Percentiles rank a stretch among this genome's conserved stretches.
phyloP scores from a whole-genome alignment of 92 coral and sea anemone species.

The Palythoa heliodiscus region DNA sequence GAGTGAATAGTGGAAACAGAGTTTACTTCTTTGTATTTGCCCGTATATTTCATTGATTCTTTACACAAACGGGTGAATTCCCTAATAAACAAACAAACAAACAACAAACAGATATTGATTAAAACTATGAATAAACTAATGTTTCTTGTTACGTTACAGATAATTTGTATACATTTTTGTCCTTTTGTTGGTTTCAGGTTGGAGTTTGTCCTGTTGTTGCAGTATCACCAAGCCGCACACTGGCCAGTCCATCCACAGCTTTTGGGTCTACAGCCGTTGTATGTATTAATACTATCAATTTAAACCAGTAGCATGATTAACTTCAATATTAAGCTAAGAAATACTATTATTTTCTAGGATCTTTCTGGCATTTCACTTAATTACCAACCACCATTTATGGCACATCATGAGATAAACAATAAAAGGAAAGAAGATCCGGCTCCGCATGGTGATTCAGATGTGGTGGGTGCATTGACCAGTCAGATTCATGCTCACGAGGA shows the following conservation, averaged over 20 bases:
- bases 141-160: no score
- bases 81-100: no score
- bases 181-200: slow-evolving; percentile 52
- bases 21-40: no score
- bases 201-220: slow-evolving; percentile 88
- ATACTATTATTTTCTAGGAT: not conserved
- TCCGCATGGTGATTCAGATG: not conserved
- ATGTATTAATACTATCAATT: not conserved
- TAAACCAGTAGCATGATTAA: not conserved
- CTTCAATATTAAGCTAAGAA: not conserved
- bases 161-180: not conserved
- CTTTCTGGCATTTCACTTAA: slow-evolving; percentile 29
- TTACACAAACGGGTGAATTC: no score
- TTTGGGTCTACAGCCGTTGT: slow-evolving; percentile 36
- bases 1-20: no score
- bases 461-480: slow-evolving; percentile 29
- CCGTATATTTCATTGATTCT: no score
- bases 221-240: slow-evolving; percentile 77
- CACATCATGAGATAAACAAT: not conserved
- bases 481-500: slow-evolving; percentile 49
- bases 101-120: no score
- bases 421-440: not conserved
- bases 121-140: no score
- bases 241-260: slow-evolving; percentile 53
- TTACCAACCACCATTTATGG: not conserved